Percentiles rank a stretch among this genome's conserved stretches.
These are phyloP conservation scores for Leucosticte australis DNA, from an alignment of 2,113 vertebrate species.

Conservation along the genomic window DNA sequence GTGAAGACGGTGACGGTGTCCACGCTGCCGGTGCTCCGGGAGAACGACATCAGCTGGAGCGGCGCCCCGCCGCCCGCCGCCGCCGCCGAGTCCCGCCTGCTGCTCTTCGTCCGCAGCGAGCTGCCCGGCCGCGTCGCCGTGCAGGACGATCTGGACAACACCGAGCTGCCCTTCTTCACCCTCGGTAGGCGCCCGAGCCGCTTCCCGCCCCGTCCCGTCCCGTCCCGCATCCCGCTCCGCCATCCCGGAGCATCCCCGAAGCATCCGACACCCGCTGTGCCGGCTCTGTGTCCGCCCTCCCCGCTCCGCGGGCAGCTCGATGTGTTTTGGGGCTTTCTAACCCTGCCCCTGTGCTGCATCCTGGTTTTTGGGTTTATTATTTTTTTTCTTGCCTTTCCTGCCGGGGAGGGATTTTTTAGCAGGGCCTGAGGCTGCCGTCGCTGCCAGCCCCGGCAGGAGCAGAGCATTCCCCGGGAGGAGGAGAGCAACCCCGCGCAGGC, in stretches of 20 bases:
- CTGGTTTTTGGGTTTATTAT: neutral
- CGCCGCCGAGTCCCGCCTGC: constrained; percentile 88
- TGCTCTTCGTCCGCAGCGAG: constrained; percentile 94
- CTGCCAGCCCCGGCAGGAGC: neutral
- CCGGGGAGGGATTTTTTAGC: neutral
- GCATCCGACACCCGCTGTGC: neutral
- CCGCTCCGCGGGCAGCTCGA: neutral
- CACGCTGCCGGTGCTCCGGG: constrained; percentile 91
- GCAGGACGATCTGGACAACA: constrained; percentile 98
- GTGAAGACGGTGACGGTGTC: constrained; percentile 93
- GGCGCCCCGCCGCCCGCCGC: constrained; percentile 77
- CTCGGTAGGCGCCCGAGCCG: constrained; percentile 79
- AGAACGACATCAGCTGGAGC: constrained; percentile 94
- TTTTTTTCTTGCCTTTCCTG: neutral
- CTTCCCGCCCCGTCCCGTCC: neutral
- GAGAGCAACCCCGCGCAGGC: neutral
- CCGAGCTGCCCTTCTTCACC: constrained; percentile 97
- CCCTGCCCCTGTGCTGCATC: neutral
- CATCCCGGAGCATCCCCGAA: neutral
- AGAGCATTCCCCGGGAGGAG: neutral
- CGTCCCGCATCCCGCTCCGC: neutral
- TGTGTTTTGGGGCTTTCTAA: neutral
- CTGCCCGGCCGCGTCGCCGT: constrained; percentile 93
- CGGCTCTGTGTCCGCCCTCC: neutral
- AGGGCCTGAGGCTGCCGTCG: constrained; percentile 18